A percentile compares a stretch with the other conserved stretches of the same genome.
Evolutionary conservation across 30 jellyfish, hydroid and myxozoan genomes (phyloP).

Genomic region (Morbakka virulenta): DNA sequence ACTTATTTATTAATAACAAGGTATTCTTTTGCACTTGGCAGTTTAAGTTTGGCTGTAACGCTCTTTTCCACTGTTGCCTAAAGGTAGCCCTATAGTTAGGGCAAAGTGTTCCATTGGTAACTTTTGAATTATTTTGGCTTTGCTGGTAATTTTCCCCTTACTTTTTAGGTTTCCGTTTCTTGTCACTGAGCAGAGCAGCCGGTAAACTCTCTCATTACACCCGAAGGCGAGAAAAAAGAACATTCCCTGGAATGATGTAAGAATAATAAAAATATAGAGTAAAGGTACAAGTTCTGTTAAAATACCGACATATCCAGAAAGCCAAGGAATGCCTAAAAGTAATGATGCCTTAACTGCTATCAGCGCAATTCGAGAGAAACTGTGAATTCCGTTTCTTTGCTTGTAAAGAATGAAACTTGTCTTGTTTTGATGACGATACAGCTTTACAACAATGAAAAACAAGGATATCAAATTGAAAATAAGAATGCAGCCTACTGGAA

Average conservation of each 20-base stretch:
- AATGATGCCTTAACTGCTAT: background rate
- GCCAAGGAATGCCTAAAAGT: background rate
- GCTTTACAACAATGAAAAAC: background rate
- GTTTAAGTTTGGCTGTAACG: too few species aligned
- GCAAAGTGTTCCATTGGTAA: too few species aligned
- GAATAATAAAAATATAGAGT: background rate
- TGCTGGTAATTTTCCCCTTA: too few species aligned
- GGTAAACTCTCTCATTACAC: background rate
- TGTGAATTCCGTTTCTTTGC: background rate
- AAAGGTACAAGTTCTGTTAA: too few species aligned
- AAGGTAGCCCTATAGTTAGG: too few species aligned
- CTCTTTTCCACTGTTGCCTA: too few species aligned
- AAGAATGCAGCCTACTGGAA: background rate
- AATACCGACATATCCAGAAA: background rate
- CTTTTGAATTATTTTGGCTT: too few species aligned
- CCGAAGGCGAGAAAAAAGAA: background rate
- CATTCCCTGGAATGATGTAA: background rate
- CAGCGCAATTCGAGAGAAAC: background rate
- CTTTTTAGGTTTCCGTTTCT: too few species aligned
- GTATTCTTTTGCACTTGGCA: too few species aligned
- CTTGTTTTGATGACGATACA: background rate
- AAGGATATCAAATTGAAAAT: background rate
- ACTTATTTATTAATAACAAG: too few species aligned
- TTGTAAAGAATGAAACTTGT: background rate
- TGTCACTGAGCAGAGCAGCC: too few species aligned